Base-by-base conservation (phyloP, 2,888 invertebrate species). In the Agrochola litura region DNA sequence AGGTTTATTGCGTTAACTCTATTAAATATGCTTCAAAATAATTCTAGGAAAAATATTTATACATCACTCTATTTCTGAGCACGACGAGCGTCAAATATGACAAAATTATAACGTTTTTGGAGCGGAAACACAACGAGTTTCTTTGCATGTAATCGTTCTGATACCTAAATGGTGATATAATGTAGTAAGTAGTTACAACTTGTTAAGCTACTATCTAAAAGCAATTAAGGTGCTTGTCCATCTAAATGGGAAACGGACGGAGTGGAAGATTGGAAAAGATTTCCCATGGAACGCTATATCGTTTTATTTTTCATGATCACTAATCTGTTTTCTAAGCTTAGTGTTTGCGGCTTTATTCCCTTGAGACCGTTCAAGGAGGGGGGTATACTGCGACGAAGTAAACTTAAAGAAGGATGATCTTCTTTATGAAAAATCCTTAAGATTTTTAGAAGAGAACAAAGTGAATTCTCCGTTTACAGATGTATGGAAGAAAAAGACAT, bases 81-180 rank as follows among this genome's bases (percentile, higher is more conserved):
- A 69, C 56, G 68, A 75, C 52, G 67, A 54, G 66, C 70, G 58
- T 54, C 61, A 70, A 86, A 82, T 77, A 83, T 68, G 77, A 76
- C 54, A 63, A 19, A 67, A 70, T 66, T 72, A 66, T 58, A 67
- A 71, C 19, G 70, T 67, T 84, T 83, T 79, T 76, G 72, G 80
- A 86, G 75, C 87, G 84, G 87, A 86, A 84, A 73, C 56, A 63
- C 61, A 75, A 79, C 80, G 60, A 84, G 84, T 86, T 86, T 83
- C 46, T 65, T 58, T 30, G 78, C 46, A 84, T 63, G 19, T 75
- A 86, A 84, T 83, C 80, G 73, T 25, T 69, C 43, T 70, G 74
- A 81, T 74, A 86, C 77, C 65, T 64, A 58, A 63, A 73, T 56
- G 49, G n/a, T 74, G 66, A 82, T 79, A 69, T 82, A 82, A 81